These are phyloP conservation scores for Syrista parreyssii DNA, from an alignment of 2,888 invertebrate species.

Conservation along the genomic window DNA sequence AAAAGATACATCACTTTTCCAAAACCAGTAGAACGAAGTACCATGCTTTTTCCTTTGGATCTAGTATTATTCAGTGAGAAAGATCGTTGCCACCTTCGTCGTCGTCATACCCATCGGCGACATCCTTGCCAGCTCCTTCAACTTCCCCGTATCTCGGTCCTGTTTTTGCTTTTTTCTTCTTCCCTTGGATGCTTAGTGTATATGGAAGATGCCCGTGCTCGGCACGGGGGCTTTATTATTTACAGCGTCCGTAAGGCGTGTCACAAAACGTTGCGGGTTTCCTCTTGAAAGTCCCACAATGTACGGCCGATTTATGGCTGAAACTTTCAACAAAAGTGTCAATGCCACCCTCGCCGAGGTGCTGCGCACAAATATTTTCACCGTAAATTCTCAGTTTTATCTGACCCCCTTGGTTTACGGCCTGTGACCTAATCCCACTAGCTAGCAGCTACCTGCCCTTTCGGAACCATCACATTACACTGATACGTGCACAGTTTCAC, in stretches of 20 bases:
- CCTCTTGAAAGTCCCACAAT: constrained; percentile 65
- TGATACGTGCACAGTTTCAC: not conserved
- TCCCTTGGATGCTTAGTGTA: not conserved
- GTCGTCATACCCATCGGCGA: not conserved
- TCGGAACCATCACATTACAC: not conserved
- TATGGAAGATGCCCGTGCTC: not conserved
- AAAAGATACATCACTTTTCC: not conserved
- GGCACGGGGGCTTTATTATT: constrained; percentile 53
- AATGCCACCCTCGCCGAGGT: constrained; percentile 42
- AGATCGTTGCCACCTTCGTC: not conserved
- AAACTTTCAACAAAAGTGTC: constrained; percentile 66
- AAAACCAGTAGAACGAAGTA: not conserved
- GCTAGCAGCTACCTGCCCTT: not conserved
- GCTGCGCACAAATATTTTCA: constrained; percentile 58
- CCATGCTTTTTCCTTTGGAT: not conserved
- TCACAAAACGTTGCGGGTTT: constrained; percentile 65
- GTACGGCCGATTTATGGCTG: constrained; percentile 59
- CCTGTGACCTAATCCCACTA: constrained; percentile 52
- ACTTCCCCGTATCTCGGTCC: constrained; percentile 9
- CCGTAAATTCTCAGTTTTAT: constrained; percentile 58
- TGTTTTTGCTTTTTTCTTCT: constrained; percentile 1
- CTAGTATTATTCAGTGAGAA: not conserved
- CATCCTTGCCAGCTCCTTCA: not conserved
- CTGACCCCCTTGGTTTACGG: constrained; percentile 48
- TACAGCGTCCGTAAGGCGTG: constrained; percentile 61